Base-by-base conservation (phyloP, 2,797 vertebrate species). In the Neosilurus hyrtlii region DNA sequence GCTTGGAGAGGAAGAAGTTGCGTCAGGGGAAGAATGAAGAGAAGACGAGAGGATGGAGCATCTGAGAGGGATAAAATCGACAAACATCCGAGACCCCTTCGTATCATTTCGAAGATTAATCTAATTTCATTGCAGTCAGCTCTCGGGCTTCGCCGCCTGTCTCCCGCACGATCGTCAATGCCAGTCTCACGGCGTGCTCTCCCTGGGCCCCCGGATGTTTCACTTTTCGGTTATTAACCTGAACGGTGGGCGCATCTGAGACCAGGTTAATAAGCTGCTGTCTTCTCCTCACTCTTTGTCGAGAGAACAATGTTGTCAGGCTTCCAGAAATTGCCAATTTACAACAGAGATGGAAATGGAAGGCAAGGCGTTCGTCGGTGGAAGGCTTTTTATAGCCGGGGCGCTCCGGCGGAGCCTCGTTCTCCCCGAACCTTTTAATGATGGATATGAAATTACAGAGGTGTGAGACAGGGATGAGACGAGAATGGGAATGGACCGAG, bases 321-420 rank as follows among this genome's bases (percentile, higher is more conserved):
- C 83, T 85, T 88, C 86, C 82, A 88, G 88, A 88, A 89, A 89
- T 88, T 89, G 88, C 79, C 86, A 88, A 88, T 88, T 89, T 87
- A 85, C 88, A 89, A 88, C 83, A 82, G 87, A 87, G 87, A 82
- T 88, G 86, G 86, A 89, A 85, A 89, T 88, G 86, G 87, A 88
- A 88, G 83, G 83, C 80, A 82, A 86, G 83, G 74, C 75, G 82
- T 74, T 89, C 86, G 82, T 86, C 81, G 84, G 86, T 81, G 85
- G 73, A 86, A 86, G 79, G 86, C 80, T 86, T 84, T 89, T 88
- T 87, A 89, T 88, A 88, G 87, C 87, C 52, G 5, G 73, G 73
- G 80, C 59, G 67, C 86, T 84, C 82, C 63, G 57, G 82, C 75
- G 59, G 83, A 84, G 86, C 81, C 83, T 79, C 63, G 67, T 82